Base-by-base conservation (phyloP, 2,888 invertebrate species). In the Drosophila borborema region DNA sequence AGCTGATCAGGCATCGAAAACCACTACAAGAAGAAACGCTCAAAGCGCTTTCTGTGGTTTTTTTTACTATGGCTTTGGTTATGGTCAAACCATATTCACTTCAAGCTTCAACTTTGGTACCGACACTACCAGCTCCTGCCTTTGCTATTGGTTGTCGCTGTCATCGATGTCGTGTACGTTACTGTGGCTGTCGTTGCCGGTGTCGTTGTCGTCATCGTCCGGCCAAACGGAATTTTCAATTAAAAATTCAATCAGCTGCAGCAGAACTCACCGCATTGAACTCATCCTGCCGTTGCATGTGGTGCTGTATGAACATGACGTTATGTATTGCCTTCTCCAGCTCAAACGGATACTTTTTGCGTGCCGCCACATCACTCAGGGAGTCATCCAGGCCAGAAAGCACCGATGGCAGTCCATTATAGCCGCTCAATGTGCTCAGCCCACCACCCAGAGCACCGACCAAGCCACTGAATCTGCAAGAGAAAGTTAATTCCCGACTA, bases 281-380 rank as follows among this genome's bases (percentile, higher is more conserved):
- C 92, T 98, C 98, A 92, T 98, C 98, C 92, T 98, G 97, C n/a
- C 98, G 95, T 91, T 97, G 97, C 93, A 98, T 97, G 91, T 98
- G 98, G 92, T 98, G 97, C 89, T 98, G 98, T 81, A 98, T 98
- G 92, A 98, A 98, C 96, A 97, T 97, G 60, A 98, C 97, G 92
- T 98, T 98, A 92, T 98, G 97, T 80, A 98, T 97, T 54, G 98
- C 98, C 91, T 98, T 97, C 92, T 98, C 98, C 89, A 98, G 94
- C 92, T 98, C 98, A 91, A 97, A 97, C 0, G 98, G 98, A 92
- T 97, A 98, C 92, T 97, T 98, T 93, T 97, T 97, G 72, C 96
- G 94, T 6, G 95, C 95, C 18, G 95, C 96, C 20, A 97, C 96
- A 89, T 97, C 97, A 81, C 96, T 96, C 80, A 96, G 92, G 28